Conservation (phyloP, 1,140 invertebrate species). For the Neotoxoptera formosana region DNA sequence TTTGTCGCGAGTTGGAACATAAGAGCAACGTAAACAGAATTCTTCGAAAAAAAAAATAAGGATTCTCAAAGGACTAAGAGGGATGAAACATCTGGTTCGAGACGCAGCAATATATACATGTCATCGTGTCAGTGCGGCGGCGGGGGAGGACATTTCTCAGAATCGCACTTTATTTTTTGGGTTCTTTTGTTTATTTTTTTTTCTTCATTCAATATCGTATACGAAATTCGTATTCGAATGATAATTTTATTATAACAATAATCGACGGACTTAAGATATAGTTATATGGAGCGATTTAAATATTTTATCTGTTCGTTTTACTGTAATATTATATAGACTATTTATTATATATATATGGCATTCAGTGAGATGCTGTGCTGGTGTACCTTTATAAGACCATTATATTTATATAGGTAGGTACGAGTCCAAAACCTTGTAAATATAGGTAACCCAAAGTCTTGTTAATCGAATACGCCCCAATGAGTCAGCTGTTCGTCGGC, state of each 20-base stretch:
- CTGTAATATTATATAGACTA: neutral
- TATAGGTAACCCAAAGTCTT: neutral
- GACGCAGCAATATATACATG: neutral
- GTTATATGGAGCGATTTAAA: neutral
- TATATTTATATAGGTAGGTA: neutral
- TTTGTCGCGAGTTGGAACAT: neutral
- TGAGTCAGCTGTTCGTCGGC: neutral
- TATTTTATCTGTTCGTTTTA: neutral
- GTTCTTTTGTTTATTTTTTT: neutral
- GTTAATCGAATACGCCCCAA: conserved; percentile 24
- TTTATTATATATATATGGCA: neutral
- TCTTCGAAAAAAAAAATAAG: conserved; percentile 22
- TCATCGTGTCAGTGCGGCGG: neutral
- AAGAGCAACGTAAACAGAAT: conserved; percentile 38
- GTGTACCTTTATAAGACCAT: neutral
- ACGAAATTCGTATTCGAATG: neutral
- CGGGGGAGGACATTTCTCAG: neutral
- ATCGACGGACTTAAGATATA: neutral
- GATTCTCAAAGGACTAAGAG: neutral
- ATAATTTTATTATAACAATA: neutral
- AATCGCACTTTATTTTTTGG: neutral
- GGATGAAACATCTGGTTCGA: conserved; percentile 5
- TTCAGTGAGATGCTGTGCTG: neutral
- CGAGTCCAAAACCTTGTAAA: neutral
- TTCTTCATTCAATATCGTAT: neutral